Base-by-base conservation (phyloP, 92 coral and sea anemone genomes). In the Muricea muricata region DNA sequence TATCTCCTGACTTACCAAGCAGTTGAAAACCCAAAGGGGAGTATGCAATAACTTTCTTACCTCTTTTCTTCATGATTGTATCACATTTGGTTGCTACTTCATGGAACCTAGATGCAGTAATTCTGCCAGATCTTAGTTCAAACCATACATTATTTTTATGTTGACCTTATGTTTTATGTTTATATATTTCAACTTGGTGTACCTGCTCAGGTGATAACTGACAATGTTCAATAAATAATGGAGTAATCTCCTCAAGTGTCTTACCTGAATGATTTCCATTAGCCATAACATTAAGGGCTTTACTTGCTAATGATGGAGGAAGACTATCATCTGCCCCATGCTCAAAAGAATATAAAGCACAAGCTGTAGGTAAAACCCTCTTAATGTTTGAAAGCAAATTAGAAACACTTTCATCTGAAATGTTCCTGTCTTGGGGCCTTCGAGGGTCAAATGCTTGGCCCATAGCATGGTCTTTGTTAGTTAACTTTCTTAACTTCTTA, bases 371-470 rank as follows among this genome's bases (percentile, higher is more conserved):
- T 48, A 83, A 11, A 83, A 26, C 55, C 29, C 74, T 26, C n/a
- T 48, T 88, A 1, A 88, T 56, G 1, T 41, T 60, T 55, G 41
- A 80, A 57, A 87, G 32, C 72, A 87, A 37, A 20, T 37, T 8
- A n/a, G 90, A 87, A 23, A 87, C 90, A 58, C 90, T 82, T 65
- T 84, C 89, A 87, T 87, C 82, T 35, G 89, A 84, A 75, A 89
- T 80, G 79, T 52, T 48, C 54, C 87, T 89, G 60, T 85, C 90
- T 69, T 82, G 76, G 10, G 87, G 85, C 60, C 79, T 85, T 4
- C 9, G 42, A 37, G 42, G 42, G 42, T 37, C 42, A 37, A 37
- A 37, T 37, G 42, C 42, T 37, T 37, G 42, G 4, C 9, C 42
- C 42, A 37, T 37, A 4, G 42, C 42, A 37, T 4, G 42, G 9